Evolutionary conservation across 2,797 vertebrate genomes (phyloP), one percentile per base, ranked within the genome.

Genomic region (Kryptopterus vitreolus): DNA sequence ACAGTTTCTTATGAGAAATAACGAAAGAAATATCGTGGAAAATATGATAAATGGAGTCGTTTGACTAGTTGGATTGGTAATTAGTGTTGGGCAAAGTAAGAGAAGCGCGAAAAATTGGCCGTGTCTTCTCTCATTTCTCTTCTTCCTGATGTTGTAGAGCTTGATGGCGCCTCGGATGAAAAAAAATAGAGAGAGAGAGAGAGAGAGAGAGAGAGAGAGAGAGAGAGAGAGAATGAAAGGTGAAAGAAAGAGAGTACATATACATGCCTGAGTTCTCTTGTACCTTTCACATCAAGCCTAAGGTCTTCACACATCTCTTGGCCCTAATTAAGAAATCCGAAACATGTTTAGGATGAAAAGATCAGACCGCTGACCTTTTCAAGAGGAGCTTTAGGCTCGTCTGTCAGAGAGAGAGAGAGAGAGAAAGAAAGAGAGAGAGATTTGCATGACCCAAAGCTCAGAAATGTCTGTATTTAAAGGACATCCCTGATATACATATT

Each of bases 301-400:
- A 53, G 78, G 85, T 89, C 88, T 66, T 88, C 87, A 91, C 89
- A 92, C 88, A 85, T 72, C 83, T 84, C 87, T 82, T 89, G 88
- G 87, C 87, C 91, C 92, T 95, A 93, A 95, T 95, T 95, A 93
- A 94, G 92, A 91, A 92, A 92, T 92, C 88, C 89, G 88, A 87
- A 91, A 91, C 91, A 90, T 91, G 92, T 93, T 91, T 89, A 89
- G 88, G 89, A 86, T 89, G 87, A 89, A 89, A 92, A 89, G 90
- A 81, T 88, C 89, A 89, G 87, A 89, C 89, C 86, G 88, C 89
- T 94, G 92, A 95, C 94, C 94, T 95, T 92, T 91, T 92, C 91
- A 86, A 89, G 84, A 77, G 87, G 84, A 89, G 38, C 81, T 80
- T 62, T 77, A 83, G 86, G 82, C 85, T 83, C 85, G 84, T 83